phyloP scores from a whole-genome alignment of 2,113 vertebrate species.

The Procavia capensis region DNA sequence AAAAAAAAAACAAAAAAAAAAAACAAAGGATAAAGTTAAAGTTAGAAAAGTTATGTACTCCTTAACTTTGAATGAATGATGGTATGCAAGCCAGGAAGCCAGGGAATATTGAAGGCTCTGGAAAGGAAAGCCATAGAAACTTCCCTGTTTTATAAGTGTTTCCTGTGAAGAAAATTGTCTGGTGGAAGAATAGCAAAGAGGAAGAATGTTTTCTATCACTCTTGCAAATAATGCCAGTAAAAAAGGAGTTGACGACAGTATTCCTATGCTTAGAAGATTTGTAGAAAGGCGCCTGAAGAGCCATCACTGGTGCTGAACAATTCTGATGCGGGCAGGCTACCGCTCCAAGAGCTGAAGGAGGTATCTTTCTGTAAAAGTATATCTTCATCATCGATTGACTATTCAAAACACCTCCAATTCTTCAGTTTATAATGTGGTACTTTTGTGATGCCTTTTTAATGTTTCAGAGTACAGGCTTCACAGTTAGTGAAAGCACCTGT shows the following conservation, averaged over 20 bases:
- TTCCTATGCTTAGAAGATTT: background rate
- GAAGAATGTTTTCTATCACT: background rate
- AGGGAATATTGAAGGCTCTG: background rate
- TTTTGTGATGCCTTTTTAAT: background rate
- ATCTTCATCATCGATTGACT: background rate
- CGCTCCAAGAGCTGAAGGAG: background rate
- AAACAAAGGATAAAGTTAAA: background rate
- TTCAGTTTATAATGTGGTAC: background rate
- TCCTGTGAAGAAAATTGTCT: background rate
- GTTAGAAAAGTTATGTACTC: background rate
- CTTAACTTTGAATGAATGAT: constrained; percentile 15
- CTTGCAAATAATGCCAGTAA: constrained; percentile 7
- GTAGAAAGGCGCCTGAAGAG: background rate
- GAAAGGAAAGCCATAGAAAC: constrained; percentile 1
- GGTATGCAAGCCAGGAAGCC: background rate
- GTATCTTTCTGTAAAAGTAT: background rate
- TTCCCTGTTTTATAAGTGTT: background rate
- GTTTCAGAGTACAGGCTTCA: background rate
- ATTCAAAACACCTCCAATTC: background rate
- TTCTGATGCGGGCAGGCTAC: background rate
- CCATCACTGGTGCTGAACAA: background rate
- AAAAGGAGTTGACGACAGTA: background rate
- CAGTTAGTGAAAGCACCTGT: background rate
- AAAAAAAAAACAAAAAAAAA: no score
- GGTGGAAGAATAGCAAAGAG: constrained; percentile 8